Conservation (phyloP, 2,888 invertebrate genomes). For the Pterostichus niger region DNA sequence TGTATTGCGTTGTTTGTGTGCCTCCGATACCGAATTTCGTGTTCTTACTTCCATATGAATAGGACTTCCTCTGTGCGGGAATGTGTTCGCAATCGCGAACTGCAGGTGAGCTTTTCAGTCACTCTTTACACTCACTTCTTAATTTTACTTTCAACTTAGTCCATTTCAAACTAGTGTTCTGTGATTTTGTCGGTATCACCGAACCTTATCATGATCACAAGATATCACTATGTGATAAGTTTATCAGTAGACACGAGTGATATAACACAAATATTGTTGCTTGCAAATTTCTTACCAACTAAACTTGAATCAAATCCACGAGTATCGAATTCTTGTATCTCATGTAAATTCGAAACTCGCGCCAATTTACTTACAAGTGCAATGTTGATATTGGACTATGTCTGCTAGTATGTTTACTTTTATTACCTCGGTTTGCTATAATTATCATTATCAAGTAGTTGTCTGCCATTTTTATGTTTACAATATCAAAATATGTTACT, state of each 20-base stretch:
- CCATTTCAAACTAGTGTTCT: background rate
- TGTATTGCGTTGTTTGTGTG: conserved; percentile 48
- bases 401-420: conserved; percentile 42
- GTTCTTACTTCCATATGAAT: conserved; percentile 11
- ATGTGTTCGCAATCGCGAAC: conserved; percentile 1
- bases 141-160: background rate
- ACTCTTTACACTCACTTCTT: background rate
- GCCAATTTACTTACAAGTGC: background rate
- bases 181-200: background rate
- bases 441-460: conserved; percentile 45
- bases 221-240: conserved; percentile 64
- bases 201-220: conserved; percentile 33
- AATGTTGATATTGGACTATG: conserved; percentile 10
- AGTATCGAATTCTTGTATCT: background rate
- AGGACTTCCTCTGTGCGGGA: conserved; percentile 37
- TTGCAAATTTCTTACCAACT: conserved; percentile 23
- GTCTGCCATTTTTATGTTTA: conserved; percentile 21
- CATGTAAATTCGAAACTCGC: conserved; percentile 34
- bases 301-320: background rate
- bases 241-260: conserved; percentile 66
- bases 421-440: conserved; percentile 40
- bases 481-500: conserved; percentile 25
- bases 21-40: conserved; percentile 3
- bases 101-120: conserved; percentile 3
- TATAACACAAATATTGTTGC: conserved; percentile 34